A percentile compares a stretch with the other conserved stretches of the same genome.
These are phyloP conservation scores for Neuroscelio doddi DNA, from an alignment of 2,888 invertebrate genomes.

Conservation along the genomic window DNA sequence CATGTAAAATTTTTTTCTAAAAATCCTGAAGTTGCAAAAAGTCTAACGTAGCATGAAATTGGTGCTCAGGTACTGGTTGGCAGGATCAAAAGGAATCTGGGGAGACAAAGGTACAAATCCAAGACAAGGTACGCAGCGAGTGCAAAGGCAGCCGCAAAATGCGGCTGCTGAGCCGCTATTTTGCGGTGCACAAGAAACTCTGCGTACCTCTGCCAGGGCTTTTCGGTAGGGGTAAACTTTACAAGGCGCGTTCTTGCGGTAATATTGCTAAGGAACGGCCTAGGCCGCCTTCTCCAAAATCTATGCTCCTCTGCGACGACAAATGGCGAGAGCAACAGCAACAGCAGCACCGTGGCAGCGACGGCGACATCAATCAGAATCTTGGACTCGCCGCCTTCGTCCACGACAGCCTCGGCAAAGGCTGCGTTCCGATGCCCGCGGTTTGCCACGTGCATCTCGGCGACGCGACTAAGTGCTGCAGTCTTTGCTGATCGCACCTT, in stretches of 20 bases:
- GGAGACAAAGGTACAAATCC: too few relatives aligned
- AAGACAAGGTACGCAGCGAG: slow-evolving; percentile 50
- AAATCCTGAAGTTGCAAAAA: too few relatives aligned
- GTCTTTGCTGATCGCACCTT: slow-evolving; percentile 74
- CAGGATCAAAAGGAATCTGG: too few relatives aligned
- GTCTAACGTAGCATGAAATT: too few relatives aligned
- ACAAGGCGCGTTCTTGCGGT: slow-evolving; percentile 79
- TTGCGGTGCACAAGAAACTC: slow-evolving; percentile 80
- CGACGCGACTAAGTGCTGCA: slow-evolving; percentile 76
- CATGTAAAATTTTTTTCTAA: too few relatives aligned
- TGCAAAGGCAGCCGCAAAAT: slow-evolving; percentile 73
- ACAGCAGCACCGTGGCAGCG: slow-evolving; percentile 67
- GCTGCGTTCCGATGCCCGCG: slow-evolving; percentile 72
- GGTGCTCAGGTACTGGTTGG: too few relatives aligned
- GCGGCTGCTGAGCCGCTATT: slow-evolving; percentile 78
- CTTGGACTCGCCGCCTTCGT: slow-evolving; percentile 66
- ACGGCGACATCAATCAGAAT: slow-evolving; percentile 75
- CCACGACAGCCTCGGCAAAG: slow-evolving; percentile 62
- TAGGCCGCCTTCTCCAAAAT: slow-evolving; percentile 63
- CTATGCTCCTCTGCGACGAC: slow-evolving; percentile 67
- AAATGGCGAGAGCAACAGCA: slow-evolving; percentile 72
- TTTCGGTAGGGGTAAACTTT: slow-evolving; percentile 75
- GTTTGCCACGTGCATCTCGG: slow-evolving; percentile 75
- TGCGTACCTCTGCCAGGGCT: slow-evolving; percentile 77
- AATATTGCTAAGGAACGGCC: slow-evolving; percentile 75